Conservation (phyloP, 2,888 invertebrate species). For the Leucoptera coffeella region DNA sequence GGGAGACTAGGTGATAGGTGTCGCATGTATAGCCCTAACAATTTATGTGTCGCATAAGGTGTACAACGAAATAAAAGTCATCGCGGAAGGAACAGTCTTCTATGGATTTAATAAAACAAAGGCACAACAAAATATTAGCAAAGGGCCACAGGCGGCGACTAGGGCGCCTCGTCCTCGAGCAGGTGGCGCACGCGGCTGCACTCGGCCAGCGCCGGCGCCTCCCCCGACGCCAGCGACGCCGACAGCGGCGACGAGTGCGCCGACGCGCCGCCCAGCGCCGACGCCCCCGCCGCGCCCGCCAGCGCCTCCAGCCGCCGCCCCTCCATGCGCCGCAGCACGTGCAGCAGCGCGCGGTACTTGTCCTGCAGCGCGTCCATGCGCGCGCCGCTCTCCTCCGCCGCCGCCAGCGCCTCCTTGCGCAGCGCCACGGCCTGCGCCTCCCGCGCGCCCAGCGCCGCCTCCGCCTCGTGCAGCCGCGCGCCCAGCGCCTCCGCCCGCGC, state of each 20-base stretch:
- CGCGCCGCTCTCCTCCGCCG: constrained; percentile 57
- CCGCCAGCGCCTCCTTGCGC: constrained; percentile 38
- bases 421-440: constrained; percentile 31
- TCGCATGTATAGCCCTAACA: no score
- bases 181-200: constrained; percentile 88
- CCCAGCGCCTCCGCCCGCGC: constrained; percentile 87
- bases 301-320: no score
- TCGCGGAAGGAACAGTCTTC: no score
- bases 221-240: constrained; percentile 86
- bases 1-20: no score
- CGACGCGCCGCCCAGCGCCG: no score
- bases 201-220: constrained; percentile 92
- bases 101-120: no score
- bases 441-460: constrained; percentile 13
- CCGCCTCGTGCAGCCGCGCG: neutral
- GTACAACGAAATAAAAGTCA: no score
- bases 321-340: constrained; percentile 85
- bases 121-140: no score
- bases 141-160: constrained; percentile 91
- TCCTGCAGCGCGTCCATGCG: constrained; percentile 51
- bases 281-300: no score
- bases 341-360: constrained; percentile 53
- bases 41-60: no score
- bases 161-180: constrained; percentile 81
- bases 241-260: constrained; percentile 99